These are phyloP conservation scores for Cryptus viduatorius DNA, from an alignment of 2,888 invertebrate species.

Conservation along the genomic window DNA sequence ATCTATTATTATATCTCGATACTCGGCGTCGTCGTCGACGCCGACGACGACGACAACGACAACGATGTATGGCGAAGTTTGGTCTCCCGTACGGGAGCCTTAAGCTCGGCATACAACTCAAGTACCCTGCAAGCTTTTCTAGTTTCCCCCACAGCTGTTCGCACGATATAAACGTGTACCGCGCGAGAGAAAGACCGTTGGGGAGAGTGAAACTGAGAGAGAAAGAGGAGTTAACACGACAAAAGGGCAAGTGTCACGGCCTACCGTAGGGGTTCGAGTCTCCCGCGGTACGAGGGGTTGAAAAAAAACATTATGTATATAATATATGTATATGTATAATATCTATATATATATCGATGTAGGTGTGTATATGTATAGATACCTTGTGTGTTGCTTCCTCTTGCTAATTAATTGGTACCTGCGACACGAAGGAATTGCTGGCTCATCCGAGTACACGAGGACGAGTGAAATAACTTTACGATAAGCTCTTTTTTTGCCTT, in stretches of 20 bases:
- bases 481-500: not conserved
- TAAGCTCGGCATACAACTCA: slow-evolving; percentile 37
- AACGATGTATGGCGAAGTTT: slow-evolving; percentile 5
- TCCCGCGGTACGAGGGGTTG: slow-evolving; percentile 33
- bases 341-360: slow-evolving; percentile 5
- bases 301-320: slow-evolving; percentile 10
- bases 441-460: not conserved
- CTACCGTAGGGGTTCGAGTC: slow-evolving; percentile 57
- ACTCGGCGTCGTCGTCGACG: slow-evolving; percentile 1
- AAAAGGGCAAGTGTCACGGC: slow-evolving; percentile 68
- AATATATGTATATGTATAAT: not conserved
- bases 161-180: slow-evolving; percentile 24
- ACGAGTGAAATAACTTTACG: not conserved
- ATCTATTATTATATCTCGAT: slow-evolving; percentile 42
- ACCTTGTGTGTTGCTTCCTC: slow-evolving; percentile 34
- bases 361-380: slow-evolving; percentile 14
- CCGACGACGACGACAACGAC: not conserved
- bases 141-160: slow-evolving; percentile 32
- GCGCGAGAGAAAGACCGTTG: slow-evolving; percentile 5
- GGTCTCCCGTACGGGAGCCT: slow-evolving; percentile 25
- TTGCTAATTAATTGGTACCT: slow-evolving; percentile 61
- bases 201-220: slow-evolving; percentile 11
- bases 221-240: slow-evolving; percentile 44
- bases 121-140: slow-evolving; percentile 49
- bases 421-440: slow-evolving; percentile 29